Percentiles rank a stretch among this genome's conserved stretches.
Conservation (phyloP, 2,797 vertebrate species). For the Phataginus tetradactyla region DNA sequence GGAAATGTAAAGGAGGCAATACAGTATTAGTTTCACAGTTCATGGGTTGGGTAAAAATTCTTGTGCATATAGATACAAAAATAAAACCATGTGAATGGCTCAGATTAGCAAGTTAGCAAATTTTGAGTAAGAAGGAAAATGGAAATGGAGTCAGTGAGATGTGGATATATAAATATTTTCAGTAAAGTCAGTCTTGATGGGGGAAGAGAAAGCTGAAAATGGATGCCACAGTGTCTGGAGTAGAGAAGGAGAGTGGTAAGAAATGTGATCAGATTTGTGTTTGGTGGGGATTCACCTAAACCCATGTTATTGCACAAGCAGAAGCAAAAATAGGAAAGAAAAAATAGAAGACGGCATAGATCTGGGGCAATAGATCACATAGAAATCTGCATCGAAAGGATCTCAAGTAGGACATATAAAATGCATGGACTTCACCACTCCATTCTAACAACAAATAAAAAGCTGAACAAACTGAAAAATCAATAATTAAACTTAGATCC, state of each 20-base stretch:
- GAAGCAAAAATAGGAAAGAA: not conserved
- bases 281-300: not conserved
- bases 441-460: not conserved
- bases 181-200: not conserved
- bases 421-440: not conserved
- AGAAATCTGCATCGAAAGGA: not conserved
- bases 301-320: not conserved
- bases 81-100: not conserved
- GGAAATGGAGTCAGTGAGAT: not conserved
- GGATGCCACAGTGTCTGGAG: not conserved
- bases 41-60: not conserved
- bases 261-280: not conserved
- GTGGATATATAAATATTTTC: not conserved
- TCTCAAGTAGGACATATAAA: not conserved
- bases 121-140: not conserved
- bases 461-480: not conserved
- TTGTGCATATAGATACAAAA: not conserved
- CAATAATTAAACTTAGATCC: not conserved
- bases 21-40: not conserved
- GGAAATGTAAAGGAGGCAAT: not conserved
- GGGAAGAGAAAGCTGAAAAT: not conserved
- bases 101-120: not conserved
- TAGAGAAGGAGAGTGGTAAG: not conserved
- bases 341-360: not conserved
- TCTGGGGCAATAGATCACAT: not conserved